phyloP scores from a whole-genome alignment of 2,888 invertebrate species.

The Tenthredo notha region DNA sequence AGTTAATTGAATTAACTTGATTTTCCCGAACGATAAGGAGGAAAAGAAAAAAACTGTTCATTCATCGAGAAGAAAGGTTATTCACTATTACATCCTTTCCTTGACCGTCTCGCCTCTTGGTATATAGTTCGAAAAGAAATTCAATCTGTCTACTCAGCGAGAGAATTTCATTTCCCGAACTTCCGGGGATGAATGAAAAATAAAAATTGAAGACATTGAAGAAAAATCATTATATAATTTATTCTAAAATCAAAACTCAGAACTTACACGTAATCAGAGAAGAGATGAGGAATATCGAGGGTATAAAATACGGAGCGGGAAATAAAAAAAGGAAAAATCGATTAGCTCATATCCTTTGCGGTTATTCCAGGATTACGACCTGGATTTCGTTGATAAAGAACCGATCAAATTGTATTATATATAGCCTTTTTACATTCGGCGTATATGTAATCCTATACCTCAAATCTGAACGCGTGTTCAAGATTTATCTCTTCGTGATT shows the following conservation, averaged over 20 bases:
- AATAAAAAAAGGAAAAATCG: background rate
- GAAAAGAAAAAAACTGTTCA: background rate
- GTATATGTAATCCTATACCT: background rate
- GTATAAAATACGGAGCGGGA: background rate
- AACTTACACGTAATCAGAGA: background rate
- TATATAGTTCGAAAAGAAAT: background rate
- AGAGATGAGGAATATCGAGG: background rate
- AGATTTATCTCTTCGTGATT: conserved; percentile 33
- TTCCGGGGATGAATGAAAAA: background rate
- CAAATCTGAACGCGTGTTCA: conserved; percentile 9
- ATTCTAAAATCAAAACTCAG: background rate
- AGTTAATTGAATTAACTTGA: background rate
- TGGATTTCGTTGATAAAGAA: background rate
- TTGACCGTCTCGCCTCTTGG: background rate
- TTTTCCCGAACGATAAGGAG: background rate
- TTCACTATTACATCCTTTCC: background rate
- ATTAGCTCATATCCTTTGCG: no score
- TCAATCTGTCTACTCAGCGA: background rate
- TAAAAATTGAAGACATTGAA: no score
- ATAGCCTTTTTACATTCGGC: background rate
- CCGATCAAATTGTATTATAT: background rate
- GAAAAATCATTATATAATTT: no score
- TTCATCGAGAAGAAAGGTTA: background rate
- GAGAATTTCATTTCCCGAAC: background rate
- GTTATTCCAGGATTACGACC: background rate